Base-by-base conservation (phyloP, 2,113 vertebrate genomes). In the Caretta caretta region DNA sequence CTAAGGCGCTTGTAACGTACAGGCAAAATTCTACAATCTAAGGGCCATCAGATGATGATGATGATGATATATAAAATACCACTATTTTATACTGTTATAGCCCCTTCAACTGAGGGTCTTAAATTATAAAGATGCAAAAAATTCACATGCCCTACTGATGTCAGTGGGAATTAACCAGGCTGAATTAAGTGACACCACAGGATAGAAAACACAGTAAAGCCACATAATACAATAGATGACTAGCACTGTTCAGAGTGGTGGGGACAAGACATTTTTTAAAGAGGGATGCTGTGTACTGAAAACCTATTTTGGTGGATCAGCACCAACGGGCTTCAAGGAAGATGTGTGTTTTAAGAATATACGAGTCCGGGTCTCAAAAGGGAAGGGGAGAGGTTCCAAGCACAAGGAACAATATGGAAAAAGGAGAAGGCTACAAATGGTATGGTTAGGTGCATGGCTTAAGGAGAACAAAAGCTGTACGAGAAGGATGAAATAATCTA, bases 91-190 rank as follows among this genome's bases (percentile, higher is more conserved):
- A 48, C 57, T 69, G 24, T 4, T 35, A 13, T 35, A 24, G 79
- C 53, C 29, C 14, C 94, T 84, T 93, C 75, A 83, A 14, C 12
- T 46, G 7, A 8, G 84, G 20, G 13, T 90, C 27, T 80, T 81
- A 62, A 56, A 54, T 25, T 27, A 57, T 65, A 88, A 88, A 10
- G 4, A 62, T 90, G 92, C 27, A 48, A 31, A 51, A 51, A 7
- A 89, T 86, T 75, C 83, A 69, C 42, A 76, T 69, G 16, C 17
- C 22, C 42, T 42, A 42, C 59, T 84, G 48, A 65, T 6, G 84
- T 59, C 83, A 11, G 27, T 42, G 88, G 59, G n/a, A 93, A 82
- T 84, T 75, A 90, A 86, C 42, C 50, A 91, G n/a, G n/a, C 65
- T n/a, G n/a, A 25, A 46, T 76, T 46, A 46, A 42, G 24, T 10